Evolutionary conservation across 2,888 invertebrate species (phyloP).

Genomic region (Dascillus cervinus): DNA sequence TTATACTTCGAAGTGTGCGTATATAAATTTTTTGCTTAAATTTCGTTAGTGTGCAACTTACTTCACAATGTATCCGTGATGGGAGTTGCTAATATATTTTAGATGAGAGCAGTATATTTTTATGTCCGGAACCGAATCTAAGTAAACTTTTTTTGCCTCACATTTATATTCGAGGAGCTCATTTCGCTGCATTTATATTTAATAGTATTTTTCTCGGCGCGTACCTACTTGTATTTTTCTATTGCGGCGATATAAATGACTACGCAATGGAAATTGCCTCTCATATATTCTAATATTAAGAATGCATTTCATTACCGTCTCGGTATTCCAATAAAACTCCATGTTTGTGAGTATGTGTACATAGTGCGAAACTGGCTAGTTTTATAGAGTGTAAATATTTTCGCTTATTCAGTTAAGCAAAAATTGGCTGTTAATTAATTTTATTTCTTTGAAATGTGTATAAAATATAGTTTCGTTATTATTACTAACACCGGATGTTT

Average conservation of each 20-base stretch:
- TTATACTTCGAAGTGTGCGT: no score
- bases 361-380: no score
- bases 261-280: slow-evolving; percentile 19
- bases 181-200: slow-evolving; percentile 27
- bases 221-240: slow-evolving; percentile 19
- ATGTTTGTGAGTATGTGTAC: no score
- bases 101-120: slow-evolving; percentile 30
- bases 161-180: slow-evolving; percentile 26
- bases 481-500: no score
- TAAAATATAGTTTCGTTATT: no score
- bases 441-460: no score
- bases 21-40: no score
- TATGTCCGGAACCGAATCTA: slow-evolving; percentile 27
- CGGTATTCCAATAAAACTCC: no score
- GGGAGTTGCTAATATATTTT: slow-evolving; percentile 28
- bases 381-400: no score
- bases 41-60: slow-evolving; percentile 17
- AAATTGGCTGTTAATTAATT: no score
- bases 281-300: slow-evolving; percentile 20
- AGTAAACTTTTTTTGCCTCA: slow-evolving; percentile 22
- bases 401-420: no score
- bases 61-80: slow-evolving; percentile 22
- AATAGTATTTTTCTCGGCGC: slow-evolving; percentile 25
- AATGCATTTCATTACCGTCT: slow-evolving; percentile 17
- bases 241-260: slow-evolving; percentile 19